A percentile compares a stretch with the other conserved stretches of the same genome.
Conservation (phyloP, 2,797 vertebrate species). For the Psittacula echo region DNA sequence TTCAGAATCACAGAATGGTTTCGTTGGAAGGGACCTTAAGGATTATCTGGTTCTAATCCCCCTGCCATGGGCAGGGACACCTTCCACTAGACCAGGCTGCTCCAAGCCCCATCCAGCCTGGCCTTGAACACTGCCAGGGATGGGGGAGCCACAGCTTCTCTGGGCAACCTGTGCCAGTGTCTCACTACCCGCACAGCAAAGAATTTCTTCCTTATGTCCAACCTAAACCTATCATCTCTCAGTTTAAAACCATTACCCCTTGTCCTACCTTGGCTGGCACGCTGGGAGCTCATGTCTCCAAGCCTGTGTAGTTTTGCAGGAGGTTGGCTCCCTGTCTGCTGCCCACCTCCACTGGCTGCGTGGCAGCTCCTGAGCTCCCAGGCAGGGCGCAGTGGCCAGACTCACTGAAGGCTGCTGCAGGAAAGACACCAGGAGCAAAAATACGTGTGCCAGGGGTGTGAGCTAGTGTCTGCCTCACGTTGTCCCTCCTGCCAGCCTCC, state of each 20-base stretch:
- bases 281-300: not conserved
- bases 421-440: not conserved
- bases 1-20: not conserved
- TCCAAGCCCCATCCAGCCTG: not conserved
- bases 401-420: not conserved
- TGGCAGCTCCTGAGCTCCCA: not conserved
- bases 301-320: accelerated
- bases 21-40: not conserved
- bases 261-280: accelerated
- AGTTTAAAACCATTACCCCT: not conserved
- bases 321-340: not conserved
- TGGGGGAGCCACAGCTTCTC: not conserved
- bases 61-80: not conserved
- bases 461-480: not conserved
- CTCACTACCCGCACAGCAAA: not conserved
- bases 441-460: not conserved
- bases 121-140: not conserved
- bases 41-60: not conserved
- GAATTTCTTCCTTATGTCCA: not conserved
- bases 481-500: not conserved
- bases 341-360: not conserved
- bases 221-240: not conserved
- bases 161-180: not conserved
- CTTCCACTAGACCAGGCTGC: not conserved
- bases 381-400: not conserved